Base-by-base conservation (phyloP, 1,140 invertebrate genomes). In the Orius insidiosus region DNA sequence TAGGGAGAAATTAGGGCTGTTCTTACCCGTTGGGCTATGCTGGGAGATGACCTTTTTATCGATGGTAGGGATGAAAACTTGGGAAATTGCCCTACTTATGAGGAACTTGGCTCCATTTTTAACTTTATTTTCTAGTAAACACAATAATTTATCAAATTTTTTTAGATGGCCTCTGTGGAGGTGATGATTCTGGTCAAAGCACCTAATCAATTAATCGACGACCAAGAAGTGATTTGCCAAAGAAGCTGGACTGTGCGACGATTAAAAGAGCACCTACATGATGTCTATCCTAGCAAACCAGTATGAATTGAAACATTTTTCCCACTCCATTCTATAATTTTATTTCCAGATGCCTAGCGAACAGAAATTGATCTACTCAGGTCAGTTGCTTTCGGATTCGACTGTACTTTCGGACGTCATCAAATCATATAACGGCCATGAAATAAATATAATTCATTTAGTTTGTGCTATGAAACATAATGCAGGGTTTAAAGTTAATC, bases 341-440 rank as follows among this genome's bases (percentile, higher is more conserved):
- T 18, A 9, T 49, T 43, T 11, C 8, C 18, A 51, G 45, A 38
- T 47, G 36, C 49, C 72, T 45, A 70, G 76, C 49, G 80, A 85
- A 53, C 85, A 89, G 58, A 87, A 85, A 62, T 66, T 93, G 1
- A 90, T 92, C 55, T 92, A 90, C 63, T 88, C 83, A 6, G 86
- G 87, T n/a, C 80, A 85, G 58, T 63, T 92, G 9, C 60, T 93
- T 42, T 76, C 72, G 34, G 85, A 93, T 61, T 68, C 75, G 31
- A 65, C 75, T 18, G 69, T 74, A 46, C 58, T 92, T 24, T 85
- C 84, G 59, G 85, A 92, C 62, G 70, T 92, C 24, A 64, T 90
- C 31, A 68, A 78, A 37, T 73, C 74, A 36, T 80, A 78, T 52
- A 78, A 84, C 51, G 75, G 71, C 30, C 72, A 76, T 53, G 70